Evolutionary conservation across 2,888 invertebrate species (phyloP), one percentile per base, ranked within the genome.

Genomic region (Drosophila lacicola): DNA sequence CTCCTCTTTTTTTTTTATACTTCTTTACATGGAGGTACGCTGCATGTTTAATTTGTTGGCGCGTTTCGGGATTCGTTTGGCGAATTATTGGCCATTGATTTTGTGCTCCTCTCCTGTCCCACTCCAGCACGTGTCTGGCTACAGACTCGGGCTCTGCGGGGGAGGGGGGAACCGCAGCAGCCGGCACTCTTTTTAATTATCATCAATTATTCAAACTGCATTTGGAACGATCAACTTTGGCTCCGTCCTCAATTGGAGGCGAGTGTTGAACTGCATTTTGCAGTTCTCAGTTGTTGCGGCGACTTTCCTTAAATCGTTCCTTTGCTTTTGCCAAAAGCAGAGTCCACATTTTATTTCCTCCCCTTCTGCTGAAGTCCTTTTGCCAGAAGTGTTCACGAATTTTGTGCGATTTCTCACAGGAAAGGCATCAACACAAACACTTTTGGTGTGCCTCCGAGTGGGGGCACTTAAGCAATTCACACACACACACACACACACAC

Each of bases 351-450:
- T 19, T 29, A 6, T 14, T 14, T 51, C 54, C 44, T 41, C 41
- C 13, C 3, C 5, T 10, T 45, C 34, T 9, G 25, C 21, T 37
- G 10, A 46, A 74, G 62, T 73, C 75, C 70, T 39, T 70, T 47
- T 63, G 66, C 46, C 76, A 17, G 33, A 81, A 89, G 86, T 78
- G 81, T 78, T 83, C 66, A 62, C 45, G 60, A 77, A 77, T 80
- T 79, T 90, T 90, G 91, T 89, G 89, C 82, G 90, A 91, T 90
- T 91, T 92, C 85, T 85, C 91, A 92, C 92, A 90, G 91, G 90
- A 88, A 88, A 92, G 92, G 92, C 91, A 91, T 90, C 87, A 92
- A 91, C 82, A 84, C 86, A 90, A 92, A 92, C 92, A 92, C 92
- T 92, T 91, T 80, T 76, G 68, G 51, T 74, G 74, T 80, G 80